These are phyloP conservation scores for Emydoidea blandingii DNA, from an alignment of 2,797 vertebrate species.

Conservation along the genomic window DNA sequence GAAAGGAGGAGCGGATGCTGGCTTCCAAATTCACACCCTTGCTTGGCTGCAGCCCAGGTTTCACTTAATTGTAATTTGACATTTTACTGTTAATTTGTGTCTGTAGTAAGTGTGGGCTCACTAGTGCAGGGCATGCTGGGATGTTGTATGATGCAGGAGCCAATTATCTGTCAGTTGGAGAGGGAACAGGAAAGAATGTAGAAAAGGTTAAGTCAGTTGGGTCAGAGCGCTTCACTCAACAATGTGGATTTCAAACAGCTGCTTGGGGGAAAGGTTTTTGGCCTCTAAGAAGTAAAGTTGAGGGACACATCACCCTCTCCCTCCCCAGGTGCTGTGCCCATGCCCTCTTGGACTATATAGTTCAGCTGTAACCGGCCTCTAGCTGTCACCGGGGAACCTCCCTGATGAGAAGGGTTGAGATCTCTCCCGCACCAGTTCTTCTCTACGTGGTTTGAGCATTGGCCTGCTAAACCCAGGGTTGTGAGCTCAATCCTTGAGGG, in stretches of 20 bases:
- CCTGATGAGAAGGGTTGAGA: neutral
- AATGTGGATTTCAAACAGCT: neutral
- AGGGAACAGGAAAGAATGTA: neutral
- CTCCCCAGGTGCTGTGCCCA: neutral
- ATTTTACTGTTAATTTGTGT: neutral
- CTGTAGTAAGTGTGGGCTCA: neutral
- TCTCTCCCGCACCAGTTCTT: neutral
- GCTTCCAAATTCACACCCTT: neutral
- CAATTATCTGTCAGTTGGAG: neutral
- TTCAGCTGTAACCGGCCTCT: neutral
- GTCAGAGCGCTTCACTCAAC: neutral
- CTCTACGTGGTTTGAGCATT: neutral
- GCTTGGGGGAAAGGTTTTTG: neutral
- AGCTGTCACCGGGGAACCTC: neutral
- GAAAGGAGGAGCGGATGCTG: neutral
- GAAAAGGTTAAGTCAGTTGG: neutral
- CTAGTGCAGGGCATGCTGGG: neutral
- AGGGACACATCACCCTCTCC: neutral
- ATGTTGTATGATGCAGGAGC: neutral
- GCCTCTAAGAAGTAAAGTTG: rapidly evolving
- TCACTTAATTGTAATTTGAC: neutral
- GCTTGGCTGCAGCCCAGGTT: neutral
- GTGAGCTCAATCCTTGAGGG: no score
- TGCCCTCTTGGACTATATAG: neutral
- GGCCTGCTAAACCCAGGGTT: no score